Base-by-base conservation (phyloP, 2,888 invertebrate species). In the Acanthosepion pharaonis region DNA sequence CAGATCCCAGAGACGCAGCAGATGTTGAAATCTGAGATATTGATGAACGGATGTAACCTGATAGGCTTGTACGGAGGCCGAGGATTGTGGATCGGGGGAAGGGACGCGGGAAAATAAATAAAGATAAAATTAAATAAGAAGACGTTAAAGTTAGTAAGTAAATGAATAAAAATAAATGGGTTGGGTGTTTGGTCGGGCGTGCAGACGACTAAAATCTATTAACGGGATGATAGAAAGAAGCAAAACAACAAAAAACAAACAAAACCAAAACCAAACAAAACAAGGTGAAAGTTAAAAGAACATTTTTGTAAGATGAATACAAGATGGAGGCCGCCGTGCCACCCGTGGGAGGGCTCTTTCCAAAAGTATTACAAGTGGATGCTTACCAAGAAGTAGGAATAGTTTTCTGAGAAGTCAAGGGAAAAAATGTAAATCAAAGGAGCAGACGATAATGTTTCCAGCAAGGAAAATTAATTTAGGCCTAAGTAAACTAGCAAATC, bases 11-110 rank as follows among this genome's bases (percentile, higher is more conserved):
- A 18, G 78, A 78, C 78, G 78, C 78, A n/a, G 78, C 78, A 78
- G 78, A 78, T 78, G 78, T 78, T 78, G 78, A 78, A 78, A 78
- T n/a, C 78, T n/a, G 78, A 78, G 78, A 78, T 78, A 78, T 78
- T 78, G 78, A 78, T 78, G 78, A 78, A 78, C 78, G 78, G 78
- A 78, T 78, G 33, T n/a, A 33, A 78, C 15, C n/a, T 1, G 78
- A 78, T 78, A 78, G 15, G 78, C 11, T 78, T 78, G n/a, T 78
- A 78, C 78, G 28, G 78, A 15, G 78, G 78, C 15, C 11, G 33
- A 8, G 8, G n/a, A 25, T 53, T 23, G 8, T 23, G 11, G 78
- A 28, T 11, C 5, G 11, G 1, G n/a, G n/a, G 78, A 5, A 15
- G n/a, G 18, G 15, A 11, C n/a, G 18, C 15, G 15, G 78, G 33